Conservation (phyloP, 1,140 invertebrate species). For the Neodiprion fabricii region DNA sequence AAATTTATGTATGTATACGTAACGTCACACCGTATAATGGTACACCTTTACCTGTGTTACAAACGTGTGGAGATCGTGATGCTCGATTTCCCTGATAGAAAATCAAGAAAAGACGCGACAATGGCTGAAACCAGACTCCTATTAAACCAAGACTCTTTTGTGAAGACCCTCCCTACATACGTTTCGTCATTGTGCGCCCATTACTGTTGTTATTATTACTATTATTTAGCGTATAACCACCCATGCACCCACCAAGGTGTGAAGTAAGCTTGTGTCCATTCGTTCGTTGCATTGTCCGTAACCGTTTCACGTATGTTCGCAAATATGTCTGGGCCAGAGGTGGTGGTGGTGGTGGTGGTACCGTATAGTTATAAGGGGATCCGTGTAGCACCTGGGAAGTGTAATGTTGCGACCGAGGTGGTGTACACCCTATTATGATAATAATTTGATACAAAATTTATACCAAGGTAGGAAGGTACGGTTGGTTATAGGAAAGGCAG, state of each 20-base stretch:
- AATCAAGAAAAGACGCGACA: neutral
- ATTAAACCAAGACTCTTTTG: conserved; percentile 62
- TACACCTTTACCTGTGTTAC: too few relatives aligned
- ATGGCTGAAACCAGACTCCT: conserved; percentile 54
- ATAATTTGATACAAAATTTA: conserved; percentile 64
- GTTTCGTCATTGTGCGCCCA: conserved; percentile 48
- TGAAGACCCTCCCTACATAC: conserved; percentile 26
- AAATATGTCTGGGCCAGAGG: neutral
- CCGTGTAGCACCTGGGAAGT: conserved; percentile 58
- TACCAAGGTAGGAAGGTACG: conserved; percentile 5
- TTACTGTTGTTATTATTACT: conserved; percentile 40
- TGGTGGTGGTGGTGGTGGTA: too few relatives aligned
- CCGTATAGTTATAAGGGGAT: too few relatives aligned
- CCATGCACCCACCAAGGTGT: neutral
- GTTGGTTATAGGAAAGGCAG: too few relatives aligned
- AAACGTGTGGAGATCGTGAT: neutral
- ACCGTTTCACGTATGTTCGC: neutral
- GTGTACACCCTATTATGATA: conserved; percentile 50
- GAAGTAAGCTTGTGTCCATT: neutral
- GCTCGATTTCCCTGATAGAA: conserved; percentile 4
- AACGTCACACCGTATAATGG: neutral
- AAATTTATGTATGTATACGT: neutral
- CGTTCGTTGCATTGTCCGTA: neutral
- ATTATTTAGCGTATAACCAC: too few relatives aligned
- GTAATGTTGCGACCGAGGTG: conserved; percentile 62